These are phyloP conservation scores for Apistogramma diplotaenia DNA, from an alignment of 2,113 vertebrate genomes.

Conservation along the genomic window DNA sequence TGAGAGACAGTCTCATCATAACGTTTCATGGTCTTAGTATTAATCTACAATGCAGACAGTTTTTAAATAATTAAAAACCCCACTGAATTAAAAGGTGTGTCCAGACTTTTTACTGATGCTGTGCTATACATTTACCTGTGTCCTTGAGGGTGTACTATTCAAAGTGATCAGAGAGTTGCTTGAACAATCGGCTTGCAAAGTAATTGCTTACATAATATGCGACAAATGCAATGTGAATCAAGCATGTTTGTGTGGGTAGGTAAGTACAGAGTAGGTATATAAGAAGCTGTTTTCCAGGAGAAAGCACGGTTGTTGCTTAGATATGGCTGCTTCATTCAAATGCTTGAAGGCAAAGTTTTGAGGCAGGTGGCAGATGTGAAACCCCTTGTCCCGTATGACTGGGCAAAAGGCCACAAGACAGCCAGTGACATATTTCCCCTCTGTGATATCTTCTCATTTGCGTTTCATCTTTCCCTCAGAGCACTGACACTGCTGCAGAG, in stretches of 20 bases:
- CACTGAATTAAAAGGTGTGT: too few species aligned
- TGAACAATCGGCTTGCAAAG: not conserved
- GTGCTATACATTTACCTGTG: not conserved
- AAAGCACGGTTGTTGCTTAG: not conserved
- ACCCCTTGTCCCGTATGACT: conserved; percentile 34
- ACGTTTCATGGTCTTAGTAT: too few species aligned
- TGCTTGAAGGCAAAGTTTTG: conserved; percentile 50
- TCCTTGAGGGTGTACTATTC: not conserved
- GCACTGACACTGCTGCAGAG: conserved; percentile 22
- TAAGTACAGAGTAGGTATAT: not conserved
- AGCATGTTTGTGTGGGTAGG: not conserved
- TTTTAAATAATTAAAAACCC: too few species aligned
- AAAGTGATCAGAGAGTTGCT: not conserved
- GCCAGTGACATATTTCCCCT: conserved; percentile 44
- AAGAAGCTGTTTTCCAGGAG: not conserved
- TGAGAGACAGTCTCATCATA: too few species aligned
- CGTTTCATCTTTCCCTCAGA: conserved; percentile 30
- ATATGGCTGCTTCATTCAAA: conserved; percentile 6
- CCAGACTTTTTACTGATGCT: not conserved
- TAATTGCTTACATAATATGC: not conserved
- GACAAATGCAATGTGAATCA: not conserved
- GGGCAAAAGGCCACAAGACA: conserved; percentile 50
- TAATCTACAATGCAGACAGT: too few species aligned
- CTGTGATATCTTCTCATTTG: conserved; percentile 17
- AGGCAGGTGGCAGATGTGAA: conserved; percentile 40